These are phyloP conservation scores for Melikaiella ostensackeni DNA, from an alignment of 2,888 invertebrate species.

Conservation along the genomic window DNA sequence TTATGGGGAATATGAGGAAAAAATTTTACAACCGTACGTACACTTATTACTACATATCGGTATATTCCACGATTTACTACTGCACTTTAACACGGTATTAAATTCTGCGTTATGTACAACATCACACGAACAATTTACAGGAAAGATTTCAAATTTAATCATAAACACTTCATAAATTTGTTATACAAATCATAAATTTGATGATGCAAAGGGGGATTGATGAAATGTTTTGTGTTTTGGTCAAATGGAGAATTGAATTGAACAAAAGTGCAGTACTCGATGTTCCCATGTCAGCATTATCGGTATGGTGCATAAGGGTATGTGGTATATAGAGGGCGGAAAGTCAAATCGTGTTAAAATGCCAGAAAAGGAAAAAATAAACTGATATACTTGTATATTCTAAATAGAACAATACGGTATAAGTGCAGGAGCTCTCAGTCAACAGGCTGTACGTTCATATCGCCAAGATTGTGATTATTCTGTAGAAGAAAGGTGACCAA, in stretches of 20 bases:
- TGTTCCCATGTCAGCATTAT: neutral
- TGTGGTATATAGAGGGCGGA: neutral
- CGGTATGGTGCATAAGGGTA: neutral
- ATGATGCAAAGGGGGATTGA: neutral
- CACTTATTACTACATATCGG: too few relatives aligned
- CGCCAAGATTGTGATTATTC: neutral
- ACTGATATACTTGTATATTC: neutral
- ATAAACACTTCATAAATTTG: too few relatives aligned
- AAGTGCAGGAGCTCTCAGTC: neutral
- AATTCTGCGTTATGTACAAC: too few relatives aligned
- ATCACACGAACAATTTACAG: too few relatives aligned
- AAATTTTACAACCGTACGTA: too few relatives aligned
- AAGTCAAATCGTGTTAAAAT: neutral
- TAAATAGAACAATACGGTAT: neutral
- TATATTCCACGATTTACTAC: too few relatives aligned
- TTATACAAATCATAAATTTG: neutral
- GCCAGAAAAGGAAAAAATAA: neutral
- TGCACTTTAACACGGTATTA: too few relatives aligned
- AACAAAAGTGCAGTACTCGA: neutral
- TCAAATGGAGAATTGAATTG: neutral
- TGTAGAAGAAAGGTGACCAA: neutral
- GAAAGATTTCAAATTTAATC: too few relatives aligned
- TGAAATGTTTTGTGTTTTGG: neutral
- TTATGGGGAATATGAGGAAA: too few relatives aligned
- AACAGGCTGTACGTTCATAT: neutral